These are phyloP conservation scores for Oxyruncus cristatus DNA, from an alignment of 2,113 vertebrate species.

Conservation along the genomic window DNA sequence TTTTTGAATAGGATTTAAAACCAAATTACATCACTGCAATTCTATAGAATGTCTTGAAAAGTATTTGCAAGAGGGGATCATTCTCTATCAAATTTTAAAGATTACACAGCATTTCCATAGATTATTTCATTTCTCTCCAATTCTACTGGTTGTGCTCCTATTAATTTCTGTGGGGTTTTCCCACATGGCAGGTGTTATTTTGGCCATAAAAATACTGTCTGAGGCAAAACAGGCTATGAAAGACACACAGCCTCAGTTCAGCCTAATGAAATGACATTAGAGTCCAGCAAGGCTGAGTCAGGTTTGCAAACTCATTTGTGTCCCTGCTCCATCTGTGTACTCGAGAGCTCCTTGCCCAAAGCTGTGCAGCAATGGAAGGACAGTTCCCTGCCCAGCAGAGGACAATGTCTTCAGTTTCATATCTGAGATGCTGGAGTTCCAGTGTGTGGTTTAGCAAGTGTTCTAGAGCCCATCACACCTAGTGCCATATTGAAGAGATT, in stretches of 20 bases:
- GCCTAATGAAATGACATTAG: neutral
- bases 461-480: neutral
- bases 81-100: slow-evolving; percentile 37
- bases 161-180: slow-evolving; percentile 40
- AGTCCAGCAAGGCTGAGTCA: neutral
- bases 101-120: slow-evolving; percentile 42
- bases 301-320: neutral
- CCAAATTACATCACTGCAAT: slow-evolving; percentile 22
- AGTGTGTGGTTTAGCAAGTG: neutral
- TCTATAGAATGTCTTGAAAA: slow-evolving; percentile 45
- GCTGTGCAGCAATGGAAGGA: neutral
- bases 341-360: neutral
- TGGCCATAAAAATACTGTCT: slow-evolving; percentile 32
- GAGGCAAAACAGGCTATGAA: slow-evolving; percentile 5
- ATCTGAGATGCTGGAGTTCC: neutral
- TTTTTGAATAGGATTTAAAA: slow-evolving; percentile 38
- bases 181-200: slow-evolving; percentile 27
- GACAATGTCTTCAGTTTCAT: neutral
- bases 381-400: neutral
- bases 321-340: neutral
- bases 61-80: neutral
- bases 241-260: neutral
- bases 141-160: slow-evolving; percentile 38
- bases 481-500: neutral
- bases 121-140: slow-evolving; percentile 53